These are phyloP conservation scores for Cryptophagus acutangulus DNA, from an alignment of 2,888 invertebrate genomes.

Conservation along the genomic window DNA sequence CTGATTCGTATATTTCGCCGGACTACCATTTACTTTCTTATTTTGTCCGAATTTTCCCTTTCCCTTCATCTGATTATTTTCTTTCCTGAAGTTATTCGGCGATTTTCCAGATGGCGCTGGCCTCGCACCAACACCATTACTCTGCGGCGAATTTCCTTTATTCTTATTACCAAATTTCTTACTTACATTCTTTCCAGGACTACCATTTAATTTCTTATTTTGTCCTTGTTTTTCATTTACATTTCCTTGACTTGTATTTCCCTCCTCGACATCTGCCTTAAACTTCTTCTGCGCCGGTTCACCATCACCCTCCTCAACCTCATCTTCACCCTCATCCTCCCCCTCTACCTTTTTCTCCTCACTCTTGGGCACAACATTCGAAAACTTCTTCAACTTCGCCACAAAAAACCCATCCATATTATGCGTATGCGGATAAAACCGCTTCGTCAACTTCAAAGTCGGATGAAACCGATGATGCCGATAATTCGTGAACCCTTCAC, in stretches of 20 bases:
- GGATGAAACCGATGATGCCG: conserved; percentile 84
- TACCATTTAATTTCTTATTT: no score
- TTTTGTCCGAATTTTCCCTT: no score
- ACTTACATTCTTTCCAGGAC: no score
- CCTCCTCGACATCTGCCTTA: conserved; percentile 10
- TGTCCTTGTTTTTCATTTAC: conserved; percentile 8
- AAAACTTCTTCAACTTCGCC: conserved; percentile 95
- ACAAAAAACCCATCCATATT: conserved; percentile 99
- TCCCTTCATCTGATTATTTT: no score
- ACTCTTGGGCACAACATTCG: conserved; percentile 57
- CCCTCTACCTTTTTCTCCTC: conserved; percentile 35
- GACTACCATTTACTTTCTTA: no score
- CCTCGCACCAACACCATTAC: no score
- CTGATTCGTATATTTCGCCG: no score
- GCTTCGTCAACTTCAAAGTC: conserved; percentile 75
- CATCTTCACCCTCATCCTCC: conserved; percentile 47
- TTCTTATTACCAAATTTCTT: no score
- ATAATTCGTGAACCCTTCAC: conserved; percentile 89
- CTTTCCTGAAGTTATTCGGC: no score
- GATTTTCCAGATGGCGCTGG: no score
- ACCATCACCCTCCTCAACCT: conserved; percentile 19
- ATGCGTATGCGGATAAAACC: conserved; percentile 97
- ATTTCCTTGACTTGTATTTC: conserved; percentile 9
- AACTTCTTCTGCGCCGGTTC: no score
- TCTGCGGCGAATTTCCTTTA: no score